Conservation (phyloP, 2,888 invertebrate genomes). For the Nymphalis polychloros region DNA sequence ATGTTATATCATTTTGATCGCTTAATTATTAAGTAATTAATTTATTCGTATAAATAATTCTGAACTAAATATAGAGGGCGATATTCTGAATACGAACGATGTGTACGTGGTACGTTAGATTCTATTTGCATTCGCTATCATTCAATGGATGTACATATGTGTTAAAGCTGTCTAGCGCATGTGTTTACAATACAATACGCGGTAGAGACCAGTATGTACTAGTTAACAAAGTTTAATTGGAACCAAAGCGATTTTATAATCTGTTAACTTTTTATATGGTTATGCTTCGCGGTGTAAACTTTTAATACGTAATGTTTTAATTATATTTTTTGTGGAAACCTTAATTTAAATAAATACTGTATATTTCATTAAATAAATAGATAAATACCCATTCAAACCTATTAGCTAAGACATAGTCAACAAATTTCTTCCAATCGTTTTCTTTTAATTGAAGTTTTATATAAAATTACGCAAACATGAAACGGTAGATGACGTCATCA, state of each 20-base stretch:
- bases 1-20: background rate
- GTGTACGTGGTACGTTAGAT: background rate
- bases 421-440: no score
- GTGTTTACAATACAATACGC: conserved; percentile 31
- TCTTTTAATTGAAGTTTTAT: background rate
- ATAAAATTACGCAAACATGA: background rate
- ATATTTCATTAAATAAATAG: no score
- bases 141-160: background rate
- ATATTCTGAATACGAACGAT: background rate
- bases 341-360: no score
- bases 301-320: background rate
- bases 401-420: no score
- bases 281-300: no score
- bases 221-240: conserved; percentile 20
- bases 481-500: background rate
- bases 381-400: no score
- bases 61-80: background rate
- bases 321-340: no score
- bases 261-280: background rate
- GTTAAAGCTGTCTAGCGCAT: conserved; percentile 18
- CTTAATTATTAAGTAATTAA: background rate
- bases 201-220: conserved; percentile 15
- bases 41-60: background rate
- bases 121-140: conserved; percentile 1
- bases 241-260: conserved; percentile 18